Evolutionary conservation across 2,888 invertebrate genomes (phyloP), one percentile per base, ranked within the genome.

Genomic region (Thelaira solivaga): DNA sequence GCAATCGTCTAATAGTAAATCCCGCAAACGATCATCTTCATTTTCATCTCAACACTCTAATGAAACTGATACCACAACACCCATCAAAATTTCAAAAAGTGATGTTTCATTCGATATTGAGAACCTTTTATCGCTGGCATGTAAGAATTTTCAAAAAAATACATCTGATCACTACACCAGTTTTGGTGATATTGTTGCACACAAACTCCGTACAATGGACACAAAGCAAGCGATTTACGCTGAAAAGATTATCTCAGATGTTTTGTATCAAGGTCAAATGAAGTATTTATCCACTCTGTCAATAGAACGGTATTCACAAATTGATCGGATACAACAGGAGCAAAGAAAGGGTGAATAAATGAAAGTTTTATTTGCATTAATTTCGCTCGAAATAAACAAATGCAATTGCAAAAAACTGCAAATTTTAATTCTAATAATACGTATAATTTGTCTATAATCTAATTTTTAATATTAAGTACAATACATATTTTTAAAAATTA

Each of bases 251-350:
- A 89, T 89, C 49, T 85, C 85, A 7, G 89, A 89, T 81, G 86
- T 88, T 47, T 84, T 89, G 22, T 87, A 87, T 80, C 88, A 89
- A 80, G 88, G 88, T 2, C 88, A 89, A 83, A 87, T 89, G 87
- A 88, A 88, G 53, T 78, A 74, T 78, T 78, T 78, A 59, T 69
- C 78, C 0, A 69, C 78, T 22, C 10, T 55, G 11, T 47, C 74
- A 39, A 78, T 78, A 65, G 69, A 78, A 16, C 64, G 74, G 39
- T 78, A 24, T 65, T 74, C 78, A 36, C 22, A 78, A 53, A 51
- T 69, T 10, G 78, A 78, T 20, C 64, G 78, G 16, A 8, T 34
- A 24, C 26, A 31, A 1, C 57, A 39, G 8, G 74, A 74, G 2
- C 51, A 65, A 18, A 78, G 62, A 43, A 62, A 68, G 29, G 39